Conservation (phyloP, 2,888 invertebrate genomes). For the Plusia festucae region DNA sequence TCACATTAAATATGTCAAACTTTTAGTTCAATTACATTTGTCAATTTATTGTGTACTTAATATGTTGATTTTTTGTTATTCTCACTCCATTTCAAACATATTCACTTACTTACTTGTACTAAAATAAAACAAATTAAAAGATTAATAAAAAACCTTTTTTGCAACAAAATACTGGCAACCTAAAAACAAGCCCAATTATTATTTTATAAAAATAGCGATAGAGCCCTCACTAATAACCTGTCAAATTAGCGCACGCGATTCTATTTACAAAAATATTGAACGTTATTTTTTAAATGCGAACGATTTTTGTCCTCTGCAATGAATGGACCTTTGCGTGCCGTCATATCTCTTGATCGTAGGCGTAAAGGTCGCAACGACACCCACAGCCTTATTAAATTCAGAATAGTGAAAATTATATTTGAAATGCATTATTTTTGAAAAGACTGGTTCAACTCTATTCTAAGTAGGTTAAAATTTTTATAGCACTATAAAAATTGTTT, state of each 20-base stretch:
- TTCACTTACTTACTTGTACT: too few relatives aligned
- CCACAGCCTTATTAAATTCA: conserved; percentile 37
- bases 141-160: too few relatives aligned
- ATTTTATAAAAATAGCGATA: not conserved
- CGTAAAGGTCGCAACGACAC: conserved; percentile 52
- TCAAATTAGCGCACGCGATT: conserved; percentile 4
- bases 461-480: conserved; percentile 42
- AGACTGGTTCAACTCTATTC: conserved; percentile 34
- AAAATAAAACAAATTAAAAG: too few relatives aligned
- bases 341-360: conserved; percentile 29
- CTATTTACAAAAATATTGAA: not conserved
- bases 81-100: too few relatives aligned
- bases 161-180: not conserved
- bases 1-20: too few relatives aligned
- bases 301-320: conserved; percentile 1
- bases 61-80: too few relatives aligned
- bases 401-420: conserved; percentile 46
- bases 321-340: conserved; percentile 18
- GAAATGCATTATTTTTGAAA: conserved; percentile 37
- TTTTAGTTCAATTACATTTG: too few relatives aligned
- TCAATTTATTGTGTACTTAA: too few relatives aligned
- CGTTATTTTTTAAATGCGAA: not conserved
- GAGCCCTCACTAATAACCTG: not conserved
- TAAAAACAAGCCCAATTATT: not conserved
- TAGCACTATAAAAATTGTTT: conserved; percentile 16